Evolutionary conservation across 2,888 invertebrate genomes (phyloP), one percentile per base, ranked within the genome.

Genomic region (Plutella xylostella): DNA sequence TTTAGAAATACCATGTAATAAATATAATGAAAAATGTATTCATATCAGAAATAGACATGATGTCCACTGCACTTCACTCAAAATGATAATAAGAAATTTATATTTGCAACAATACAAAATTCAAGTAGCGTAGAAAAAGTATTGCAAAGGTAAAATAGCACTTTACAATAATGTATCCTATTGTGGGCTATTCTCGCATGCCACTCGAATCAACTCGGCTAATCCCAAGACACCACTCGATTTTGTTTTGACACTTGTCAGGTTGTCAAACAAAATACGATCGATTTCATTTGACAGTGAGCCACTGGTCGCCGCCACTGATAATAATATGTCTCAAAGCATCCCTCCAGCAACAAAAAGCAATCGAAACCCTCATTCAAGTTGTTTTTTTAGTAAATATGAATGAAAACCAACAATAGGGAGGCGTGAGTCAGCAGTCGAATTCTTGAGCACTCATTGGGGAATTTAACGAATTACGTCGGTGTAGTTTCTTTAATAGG

Each of bases 221-320:
- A 64, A 61, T 79, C 82, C 80, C 83, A 60, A 67, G 83, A 58
- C 65, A 62, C 76, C 68, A 78, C 73, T 83, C 83, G 73, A 83
- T 83, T 78, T 73, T 79, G 76, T 80, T 82, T 68, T 79, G 80
- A 82, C 82, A 78, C 63, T 66, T 67, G 70, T 65, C 64, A 68
- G 65, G 54, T 53, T 68, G 69, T 68, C 72, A 67, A 37, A 40
- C 43, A 57, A 56, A 59, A 58, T 54, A n/a, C 53, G 52, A 58
- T 60, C 57, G 52, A 55, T 62, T 64, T 61, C 52, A 55, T 62
- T 64, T 61, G 65, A 66, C 68, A 61, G 54, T 63, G 55, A 55
- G 57, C 33, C 41, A 33, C 34, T 52, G 55, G 58, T 52, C 54
- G 51, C 51, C 7, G 33, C 17, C 2, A n/a, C n/a, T n/a, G n/a